These are phyloP conservation scores for Anarhynchus alexandrinus DNA, from an alignment of 2,113 vertebrate species.

Conservation along the genomic window DNA sequence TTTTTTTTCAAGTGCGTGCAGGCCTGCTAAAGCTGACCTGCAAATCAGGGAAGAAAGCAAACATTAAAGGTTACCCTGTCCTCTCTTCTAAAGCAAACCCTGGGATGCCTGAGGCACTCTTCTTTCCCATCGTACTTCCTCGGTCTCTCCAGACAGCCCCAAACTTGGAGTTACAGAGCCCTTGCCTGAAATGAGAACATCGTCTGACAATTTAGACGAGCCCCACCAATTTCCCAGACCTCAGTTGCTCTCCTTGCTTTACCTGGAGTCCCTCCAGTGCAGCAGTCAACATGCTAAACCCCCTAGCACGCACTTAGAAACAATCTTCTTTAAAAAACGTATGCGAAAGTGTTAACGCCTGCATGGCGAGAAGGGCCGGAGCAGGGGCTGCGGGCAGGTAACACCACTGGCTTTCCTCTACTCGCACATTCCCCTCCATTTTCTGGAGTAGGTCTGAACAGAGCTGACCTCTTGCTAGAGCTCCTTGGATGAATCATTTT, in stretches of 20 bases:
- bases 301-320: neutral
- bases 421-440: neutral
- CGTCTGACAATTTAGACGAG: neutral
- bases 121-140: neutral
- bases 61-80: neutral
- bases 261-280: neutral
- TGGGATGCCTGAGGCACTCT: neutral
- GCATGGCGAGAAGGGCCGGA: neutral
- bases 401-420: neutral
- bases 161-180: neutral
- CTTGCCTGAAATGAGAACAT: neutral
- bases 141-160: neutral
- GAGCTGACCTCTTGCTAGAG: neutral
- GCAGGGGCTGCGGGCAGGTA: neutral
- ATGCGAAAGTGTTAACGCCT: neutral
- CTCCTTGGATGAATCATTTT: neutral
- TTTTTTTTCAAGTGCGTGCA: slow-evolving; percentile 6
- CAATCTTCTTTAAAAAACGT: neutral
- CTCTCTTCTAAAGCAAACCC: neutral
- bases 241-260: neutral
- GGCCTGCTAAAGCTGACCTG: slow-evolving; percentile 44
- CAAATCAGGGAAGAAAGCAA: neutral
- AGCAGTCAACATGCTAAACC: neutral
- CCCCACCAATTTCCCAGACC: neutral
- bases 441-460: neutral